Evolutionary conservation across 2,113 vertebrate species (phyloP).

Genomic region (Halcyon malimbica): DNA sequence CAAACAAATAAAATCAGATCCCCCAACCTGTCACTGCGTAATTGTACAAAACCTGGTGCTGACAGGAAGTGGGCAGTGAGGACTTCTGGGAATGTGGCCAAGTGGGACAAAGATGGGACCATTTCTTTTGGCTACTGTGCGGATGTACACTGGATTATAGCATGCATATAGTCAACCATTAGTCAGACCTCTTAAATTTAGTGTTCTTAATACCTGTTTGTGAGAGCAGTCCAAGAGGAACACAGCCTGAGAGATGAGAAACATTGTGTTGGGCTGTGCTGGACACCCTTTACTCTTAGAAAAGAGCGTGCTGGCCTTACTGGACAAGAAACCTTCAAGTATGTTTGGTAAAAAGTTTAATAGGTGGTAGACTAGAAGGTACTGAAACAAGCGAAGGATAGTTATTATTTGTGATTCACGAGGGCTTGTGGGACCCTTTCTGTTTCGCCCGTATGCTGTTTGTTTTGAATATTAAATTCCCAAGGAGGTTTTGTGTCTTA

Average conservation of each 20-base stretch:
- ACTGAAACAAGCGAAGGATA: background rate
- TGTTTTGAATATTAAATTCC: slow-evolving; percentile 15
- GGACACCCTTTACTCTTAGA: background rate
- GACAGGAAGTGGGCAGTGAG: background rate
- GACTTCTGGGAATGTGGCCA: background rate
- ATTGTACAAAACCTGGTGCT: background rate
- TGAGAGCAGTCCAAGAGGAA: background rate
- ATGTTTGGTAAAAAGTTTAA: background rate
- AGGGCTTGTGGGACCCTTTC: background rate
- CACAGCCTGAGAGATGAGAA: background rate
- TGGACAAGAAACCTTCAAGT: accelerated
- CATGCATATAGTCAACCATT: background rate
- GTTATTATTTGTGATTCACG: background rate
- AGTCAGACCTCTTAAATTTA: background rate
- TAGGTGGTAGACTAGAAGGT: background rate
- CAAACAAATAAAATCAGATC: background rate
- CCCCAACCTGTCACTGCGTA: background rate
- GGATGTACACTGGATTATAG: background rate
- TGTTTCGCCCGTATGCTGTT: background rate
- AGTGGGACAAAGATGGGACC: background rate
- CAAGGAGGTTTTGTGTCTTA: slow-evolving; percentile 12
- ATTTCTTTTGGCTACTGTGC: background rate
- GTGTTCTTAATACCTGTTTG: background rate
- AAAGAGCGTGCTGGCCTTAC: background rate
- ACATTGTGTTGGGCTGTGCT: background rate